Base-by-base conservation (phyloP, 2,797 vertebrate species). In the Periophthalmus magnuspinnatus region DNA sequence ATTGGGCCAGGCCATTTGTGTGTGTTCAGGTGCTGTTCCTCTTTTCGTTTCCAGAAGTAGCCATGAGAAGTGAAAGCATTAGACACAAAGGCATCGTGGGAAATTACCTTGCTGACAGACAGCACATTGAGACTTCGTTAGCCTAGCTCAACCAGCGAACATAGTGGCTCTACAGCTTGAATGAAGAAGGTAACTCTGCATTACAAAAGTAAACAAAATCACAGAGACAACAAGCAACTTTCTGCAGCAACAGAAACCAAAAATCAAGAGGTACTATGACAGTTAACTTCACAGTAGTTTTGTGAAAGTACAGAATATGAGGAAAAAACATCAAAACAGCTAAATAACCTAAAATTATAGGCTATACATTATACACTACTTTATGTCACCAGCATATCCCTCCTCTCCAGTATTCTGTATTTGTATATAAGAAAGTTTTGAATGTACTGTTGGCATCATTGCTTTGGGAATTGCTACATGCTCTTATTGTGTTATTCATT, bases 61-160 rank as follows among this genome's bases (percentile, higher is more conserved):
- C 78, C 64, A 62, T 21, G 56, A 81, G 69, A 61, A 86, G 75
- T 67, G 75, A 82, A 82, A 83, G 65, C 32, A 67, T 67, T 67
- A 55, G 50, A 77, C 77, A 77, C 78, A 73, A 69, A 74, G 74
- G 80, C 81, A 75, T 83, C 89, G 74, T 77, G 89, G 91, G 89
- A 92, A 90, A 92, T 91, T 88, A 91, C 75, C 86, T 82, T 80
- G 81, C 81, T 80, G 80, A 89, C 89, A 90, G 87, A 85, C 80
- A 67, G 83, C 83, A 86, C 76, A 81, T 80, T 66, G 76, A 87
- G 84, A 88, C 89, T 91, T 92, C 73, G 86, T 92, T 88, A 91
- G 83, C 79, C 92, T 88, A 91, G 83, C 79, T 72, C 75, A 86
- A 70, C 71, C 81, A 80, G 41, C 80, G 78, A 79, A 81, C 80